Conservation (phyloP, 2,888 invertebrate species). For the Alloscopus bannaensis region DNA sequence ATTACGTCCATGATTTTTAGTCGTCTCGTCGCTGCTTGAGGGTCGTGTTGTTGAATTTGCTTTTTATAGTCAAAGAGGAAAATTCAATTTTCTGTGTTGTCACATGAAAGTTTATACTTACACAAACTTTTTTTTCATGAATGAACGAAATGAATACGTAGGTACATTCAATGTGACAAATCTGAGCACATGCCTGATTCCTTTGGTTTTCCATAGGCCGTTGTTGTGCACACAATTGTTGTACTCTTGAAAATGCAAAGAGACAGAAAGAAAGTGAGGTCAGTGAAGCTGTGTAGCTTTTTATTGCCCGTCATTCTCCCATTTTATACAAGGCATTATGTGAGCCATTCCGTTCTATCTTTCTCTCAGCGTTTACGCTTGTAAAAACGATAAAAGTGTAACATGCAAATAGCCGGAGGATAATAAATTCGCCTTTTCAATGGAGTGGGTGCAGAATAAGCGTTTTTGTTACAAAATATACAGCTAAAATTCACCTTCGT, state of each 20-base stretch:
- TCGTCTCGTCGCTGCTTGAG: no score
- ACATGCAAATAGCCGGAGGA: slow-evolving; percentile 13
- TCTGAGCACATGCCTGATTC: background rate
- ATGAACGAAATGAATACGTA: slow-evolving; percentile 50
- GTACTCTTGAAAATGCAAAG: background rate
- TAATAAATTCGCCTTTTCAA: slow-evolving; percentile 15
- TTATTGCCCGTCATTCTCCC: slow-evolving; percentile 17
- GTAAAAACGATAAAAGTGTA: slow-evolving; percentile 11
- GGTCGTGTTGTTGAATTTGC: no score
- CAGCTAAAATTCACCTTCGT: no score
- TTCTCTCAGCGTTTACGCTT: slow-evolving; percentile 8
- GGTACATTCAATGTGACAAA: background rate
- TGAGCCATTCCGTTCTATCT: background rate
- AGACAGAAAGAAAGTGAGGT: background rate
- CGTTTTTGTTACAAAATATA: background rate
- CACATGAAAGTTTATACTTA: no score
- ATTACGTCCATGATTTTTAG: no score
- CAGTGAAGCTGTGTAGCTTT: slow-evolving; percentile 2
- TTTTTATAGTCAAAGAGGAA: no score
- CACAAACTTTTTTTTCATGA: slow-evolving; percentile 49
- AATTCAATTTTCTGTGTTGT: no score
- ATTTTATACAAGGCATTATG: slow-evolving; percentile 16
- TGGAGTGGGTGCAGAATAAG: background rate
- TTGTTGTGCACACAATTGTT: background rate
- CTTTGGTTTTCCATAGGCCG: background rate